Evolutionary conservation across 92 coral and sea anemone genomes (phyloP), one percentile per base, ranked within the genome.

Genomic region (Epizoanthus fatuus): DNA sequence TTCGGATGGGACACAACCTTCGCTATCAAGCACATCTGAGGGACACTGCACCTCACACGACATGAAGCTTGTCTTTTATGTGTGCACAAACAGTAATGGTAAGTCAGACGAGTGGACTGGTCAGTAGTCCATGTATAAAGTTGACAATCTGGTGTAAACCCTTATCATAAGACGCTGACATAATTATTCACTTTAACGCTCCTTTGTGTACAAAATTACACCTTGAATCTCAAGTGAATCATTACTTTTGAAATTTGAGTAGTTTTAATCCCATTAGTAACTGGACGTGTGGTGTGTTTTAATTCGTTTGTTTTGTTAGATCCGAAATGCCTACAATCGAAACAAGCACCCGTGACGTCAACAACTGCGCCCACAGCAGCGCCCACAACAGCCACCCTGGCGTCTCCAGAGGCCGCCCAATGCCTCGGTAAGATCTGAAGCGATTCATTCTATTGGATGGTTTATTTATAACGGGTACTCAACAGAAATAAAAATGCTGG

Each of bases 21-120:
- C 98, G 3, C 89, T 94, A 49, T 69, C 72, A 7, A 71, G n/a
- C 20, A 68, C 59, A 4, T 70, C 93, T 37, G 92, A 93, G 3
- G 98, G 98, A 51, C 88, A 85, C 56, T 94, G 98, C 65, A 53
- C 67, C 4, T 86, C 93, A 19, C 95, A 84, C 39, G 86, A 80
- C 62, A 94, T 94, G 98, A 92, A 88, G 80, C 80, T 92, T 62
- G 65, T 40, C 20, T 63, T 94, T 19, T 89, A 94, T 40, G 90
- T 94, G 2, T 94, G 98, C 59, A 37, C 10, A 0, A 80, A 73
- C 79, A 74, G 64, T 15, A 86, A 73, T 68, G 98, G 98, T 94
- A 74, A 75, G 83, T 39, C 4, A 16, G n/a, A 12, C 16, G 7
- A 40, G 11, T 12, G 37, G 15, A 67, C 14, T 29, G 35, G 35